These are phyloP conservation scores for Drosophila miranda DNA, from an alignment of 1,140 invertebrate species.

Conservation along the genomic window DNA sequence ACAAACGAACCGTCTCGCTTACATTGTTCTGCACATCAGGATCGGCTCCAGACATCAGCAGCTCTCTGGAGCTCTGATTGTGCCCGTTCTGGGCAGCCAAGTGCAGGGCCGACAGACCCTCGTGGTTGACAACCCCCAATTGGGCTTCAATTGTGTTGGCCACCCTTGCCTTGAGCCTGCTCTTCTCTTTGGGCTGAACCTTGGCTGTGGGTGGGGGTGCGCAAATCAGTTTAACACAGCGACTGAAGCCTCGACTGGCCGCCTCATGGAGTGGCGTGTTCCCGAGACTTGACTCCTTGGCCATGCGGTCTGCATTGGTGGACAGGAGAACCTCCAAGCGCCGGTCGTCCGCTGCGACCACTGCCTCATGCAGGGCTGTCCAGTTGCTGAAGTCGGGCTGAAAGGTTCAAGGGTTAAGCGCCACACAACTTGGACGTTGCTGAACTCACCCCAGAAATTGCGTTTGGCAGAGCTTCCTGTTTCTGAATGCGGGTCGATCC, in stretches of 20 bases:
- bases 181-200: constrained; percentile 41
- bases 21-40: constrained; percentile 96
- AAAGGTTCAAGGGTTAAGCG: constrained; percentile 3
- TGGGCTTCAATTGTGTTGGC: constrained; percentile 83
- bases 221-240: constrained; percentile 90
- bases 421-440: background rate
- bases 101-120: constrained; percentile 96
- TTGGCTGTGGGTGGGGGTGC: constrained; percentile 77
- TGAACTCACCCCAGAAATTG: constrained; percentile 64
- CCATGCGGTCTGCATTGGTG: constrained; percentile 57
- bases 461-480: constrained; percentile 74
- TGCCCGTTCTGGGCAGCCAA: constrained; percentile 97
- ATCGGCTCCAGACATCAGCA: constrained; percentile 93
- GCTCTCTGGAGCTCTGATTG: constrained; percentile 95
- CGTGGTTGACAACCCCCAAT: constrained; percentile 90
- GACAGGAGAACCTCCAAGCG: constrained; percentile 62
- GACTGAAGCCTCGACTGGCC: constrained; percentile 96
- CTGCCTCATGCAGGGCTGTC: constrained; percentile 73
- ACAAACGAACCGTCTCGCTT: constrained; percentile 68
- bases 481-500: constrained; percentile 60
- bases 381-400: constrained; percentile 64
- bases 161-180: constrained; percentile 44
- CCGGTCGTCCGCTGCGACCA: constrained; percentile 68
- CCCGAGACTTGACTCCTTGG: constrained; percentile 86
- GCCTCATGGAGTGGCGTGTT: constrained; percentile 97